Percentiles rank a stretch among this genome's conserved stretches.
These are phyloP conservation scores for Drosophila pseudotalamancana DNA, from an alignment of 2,888 invertebrate genomes.

Conservation along the genomic window DNA sequence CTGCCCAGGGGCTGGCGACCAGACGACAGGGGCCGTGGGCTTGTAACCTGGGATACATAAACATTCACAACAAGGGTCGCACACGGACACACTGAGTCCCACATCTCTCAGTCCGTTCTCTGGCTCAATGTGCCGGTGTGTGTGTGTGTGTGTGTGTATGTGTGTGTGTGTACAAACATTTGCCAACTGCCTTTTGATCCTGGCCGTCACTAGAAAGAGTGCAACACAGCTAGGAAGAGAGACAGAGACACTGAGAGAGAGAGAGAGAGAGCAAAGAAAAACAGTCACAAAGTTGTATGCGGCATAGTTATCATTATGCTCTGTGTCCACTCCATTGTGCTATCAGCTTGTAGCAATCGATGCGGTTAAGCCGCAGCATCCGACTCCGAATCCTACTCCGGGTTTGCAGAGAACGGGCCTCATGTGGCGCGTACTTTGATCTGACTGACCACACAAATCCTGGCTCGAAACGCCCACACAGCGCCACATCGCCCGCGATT, in stretches of 20 bases:
- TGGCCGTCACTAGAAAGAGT: constrained; percentile 61
- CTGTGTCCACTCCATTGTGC: constrained; percentile 65
- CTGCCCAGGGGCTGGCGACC: constrained; percentile 39
- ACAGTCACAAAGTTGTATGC: constrained; percentile 67
- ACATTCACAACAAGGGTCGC: constrained; percentile 70
- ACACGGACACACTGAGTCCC: constrained; percentile 31
- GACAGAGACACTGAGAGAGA: constrained; percentile 6
- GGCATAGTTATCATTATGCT: constrained; percentile 73
- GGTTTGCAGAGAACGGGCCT: constrained; percentile 42
- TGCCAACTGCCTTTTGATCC: constrained; percentile 80
- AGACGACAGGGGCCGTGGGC: constrained; percentile 57
- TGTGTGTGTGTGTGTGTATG: constrained; percentile 18
- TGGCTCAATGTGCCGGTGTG: constrained; percentile 1
- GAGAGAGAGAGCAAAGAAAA: constrained; percentile 8
- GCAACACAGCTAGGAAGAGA: background rate
- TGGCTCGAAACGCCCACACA: constrained; percentile 59
- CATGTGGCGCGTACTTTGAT: constrained; percentile 69
- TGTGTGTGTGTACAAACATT: constrained; percentile 69
- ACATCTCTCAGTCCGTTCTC: constrained; percentile 24
- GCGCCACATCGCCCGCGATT: constrained; percentile 50
- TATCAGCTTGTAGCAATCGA: constrained; percentile 76
- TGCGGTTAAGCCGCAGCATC: constrained; percentile 65
- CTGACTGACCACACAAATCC: constrained; percentile 65
- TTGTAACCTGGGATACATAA: constrained; percentile 65
- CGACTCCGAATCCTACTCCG: too few species aligned